Percentiles rank a stretch among this genome's conserved stretches.
These are phyloP conservation scores for Nasonia vitripennis DNA, from an alignment of 1,140 invertebrate genomes.

Conservation along the genomic window DNA sequence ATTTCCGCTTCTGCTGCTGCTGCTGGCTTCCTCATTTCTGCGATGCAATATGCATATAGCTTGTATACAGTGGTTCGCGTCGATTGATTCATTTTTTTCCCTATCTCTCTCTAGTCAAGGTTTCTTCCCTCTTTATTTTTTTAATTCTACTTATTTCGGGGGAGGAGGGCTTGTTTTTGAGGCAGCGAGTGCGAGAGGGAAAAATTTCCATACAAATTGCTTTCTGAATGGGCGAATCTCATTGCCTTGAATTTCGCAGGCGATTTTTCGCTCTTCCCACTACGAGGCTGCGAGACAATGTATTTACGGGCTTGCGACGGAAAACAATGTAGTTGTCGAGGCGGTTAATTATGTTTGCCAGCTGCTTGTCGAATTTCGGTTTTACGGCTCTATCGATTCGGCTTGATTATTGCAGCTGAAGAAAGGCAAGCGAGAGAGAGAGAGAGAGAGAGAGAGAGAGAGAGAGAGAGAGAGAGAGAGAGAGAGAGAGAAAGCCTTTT, in stretches of 20 bases:
- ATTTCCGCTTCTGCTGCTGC: too few species aligned
- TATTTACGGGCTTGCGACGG: neutral
- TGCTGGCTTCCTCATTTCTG: neutral
- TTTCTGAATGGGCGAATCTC: neutral
- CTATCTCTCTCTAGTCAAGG: neutral
- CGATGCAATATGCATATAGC: neutral
- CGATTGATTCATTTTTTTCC: neutral
- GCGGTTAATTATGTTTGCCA: too few species aligned
- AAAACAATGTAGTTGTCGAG: neutral
- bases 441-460: too few species aligned
- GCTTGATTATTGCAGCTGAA: too few species aligned
- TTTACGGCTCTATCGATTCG: too few species aligned
- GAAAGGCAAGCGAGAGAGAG: too few species aligned
- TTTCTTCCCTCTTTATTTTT: neutral
- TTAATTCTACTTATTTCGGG: neutral
- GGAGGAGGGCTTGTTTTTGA: neutral
- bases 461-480: too few species aligned
- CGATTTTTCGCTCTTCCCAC: neutral
- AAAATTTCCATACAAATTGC: constrained; percentile 11
- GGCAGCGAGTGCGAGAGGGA: neutral
- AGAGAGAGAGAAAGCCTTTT: too few species aligned
- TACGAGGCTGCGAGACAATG: neutral
- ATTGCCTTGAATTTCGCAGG: neutral
- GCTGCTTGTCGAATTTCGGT: too few species aligned
- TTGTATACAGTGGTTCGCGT: neutral